phyloP scores from a whole-genome alignment of 1,140 invertebrate genomes.

The Bilobella aurantiaca region DNA sequence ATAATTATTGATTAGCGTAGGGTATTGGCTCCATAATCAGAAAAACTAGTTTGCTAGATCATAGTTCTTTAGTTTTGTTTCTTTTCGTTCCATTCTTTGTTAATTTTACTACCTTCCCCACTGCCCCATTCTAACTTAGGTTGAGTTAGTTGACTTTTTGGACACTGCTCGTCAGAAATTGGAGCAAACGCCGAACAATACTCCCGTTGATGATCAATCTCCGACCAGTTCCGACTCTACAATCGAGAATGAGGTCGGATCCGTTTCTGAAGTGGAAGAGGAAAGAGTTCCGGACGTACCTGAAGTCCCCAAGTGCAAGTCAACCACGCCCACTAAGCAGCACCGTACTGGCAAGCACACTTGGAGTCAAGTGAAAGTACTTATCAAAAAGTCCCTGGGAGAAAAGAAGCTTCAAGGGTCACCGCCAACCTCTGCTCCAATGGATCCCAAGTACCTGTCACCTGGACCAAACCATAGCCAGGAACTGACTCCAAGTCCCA shows the following conservation, averaged over 20 bases:
- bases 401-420: slow-evolving; percentile 45
- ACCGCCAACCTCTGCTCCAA: background rate
- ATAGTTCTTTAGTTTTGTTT: slow-evolving; percentile 2
- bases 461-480: background rate
- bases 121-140: background rate
- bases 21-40: slow-evolving; percentile 8
- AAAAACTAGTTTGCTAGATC: background rate
- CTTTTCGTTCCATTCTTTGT: background rate
- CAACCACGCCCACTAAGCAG: slow-evolving; percentile 18
- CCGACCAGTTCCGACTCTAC: background rate
- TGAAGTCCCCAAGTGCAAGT: slow-evolving; percentile 16
- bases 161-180: slow-evolving; percentile 1
- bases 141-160: slow-evolving; percentile 13
- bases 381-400: slow-evolving; percentile 52
- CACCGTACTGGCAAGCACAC: slow-evolving; percentile 22
- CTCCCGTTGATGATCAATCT: slow-evolving; percentile 10
- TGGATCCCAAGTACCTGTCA: background rate
- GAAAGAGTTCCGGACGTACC: background rate
- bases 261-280: slow-evolving; percentile 1
- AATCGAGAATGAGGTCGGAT: background rate
- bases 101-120: background rate
- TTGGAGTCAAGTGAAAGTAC: slow-evolving; percentile 43
- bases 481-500: background rate
- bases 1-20: background rate
- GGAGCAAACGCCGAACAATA: slow-evolving; percentile 14